Conservation (phyloP, 2,113 vertebrate genomes). For the Chlamydotis undulata region DNA sequence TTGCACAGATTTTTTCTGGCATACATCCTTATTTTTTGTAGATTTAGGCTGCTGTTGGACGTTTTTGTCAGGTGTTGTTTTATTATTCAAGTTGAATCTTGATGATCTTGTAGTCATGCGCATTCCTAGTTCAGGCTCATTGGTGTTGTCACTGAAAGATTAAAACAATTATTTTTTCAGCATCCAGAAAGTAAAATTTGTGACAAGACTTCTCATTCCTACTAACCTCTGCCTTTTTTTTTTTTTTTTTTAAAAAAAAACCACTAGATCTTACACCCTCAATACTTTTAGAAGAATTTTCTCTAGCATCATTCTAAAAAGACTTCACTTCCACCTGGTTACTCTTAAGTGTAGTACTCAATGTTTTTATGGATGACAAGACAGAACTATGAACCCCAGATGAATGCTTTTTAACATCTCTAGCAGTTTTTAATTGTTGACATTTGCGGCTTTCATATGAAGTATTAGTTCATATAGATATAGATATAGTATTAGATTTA, state of each 20-base stretch:
- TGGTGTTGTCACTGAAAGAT: conserved; percentile 46
- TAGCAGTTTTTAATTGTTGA: neutral
- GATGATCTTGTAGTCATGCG: conserved; percentile 70
- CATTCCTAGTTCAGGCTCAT: conserved; percentile 40
- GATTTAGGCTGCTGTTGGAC: conserved; percentile 53
- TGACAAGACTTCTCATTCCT: conserved; percentile 27
- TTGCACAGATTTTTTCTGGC: conserved; percentile 62
- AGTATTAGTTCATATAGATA: neutral
- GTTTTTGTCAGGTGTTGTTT: neutral
- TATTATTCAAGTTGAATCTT: conserved; percentile 13
- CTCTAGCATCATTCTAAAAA: neutral
- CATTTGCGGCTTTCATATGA: conserved; percentile 43
- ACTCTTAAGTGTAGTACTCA: neutral
- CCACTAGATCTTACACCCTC: conserved; percentile 7
- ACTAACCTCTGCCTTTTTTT: neutral
- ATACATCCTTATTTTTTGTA: conserved; percentile 56
- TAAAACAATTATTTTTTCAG: conserved; percentile 18
- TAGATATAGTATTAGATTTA: neutral
- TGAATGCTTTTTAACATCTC: conserved; percentile 1
- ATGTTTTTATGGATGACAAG: neutral
- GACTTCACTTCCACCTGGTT: neutral
- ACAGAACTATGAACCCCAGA: neutral
- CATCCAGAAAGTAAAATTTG: conserved; percentile 33
- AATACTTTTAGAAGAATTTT: conserved; percentile 33
- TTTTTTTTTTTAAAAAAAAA: neutral